Percentiles rank a stretch among this genome's conserved stretches.
Conservation (phyloP, 2,888 invertebrate species). For the Drosophila merina region DNA sequence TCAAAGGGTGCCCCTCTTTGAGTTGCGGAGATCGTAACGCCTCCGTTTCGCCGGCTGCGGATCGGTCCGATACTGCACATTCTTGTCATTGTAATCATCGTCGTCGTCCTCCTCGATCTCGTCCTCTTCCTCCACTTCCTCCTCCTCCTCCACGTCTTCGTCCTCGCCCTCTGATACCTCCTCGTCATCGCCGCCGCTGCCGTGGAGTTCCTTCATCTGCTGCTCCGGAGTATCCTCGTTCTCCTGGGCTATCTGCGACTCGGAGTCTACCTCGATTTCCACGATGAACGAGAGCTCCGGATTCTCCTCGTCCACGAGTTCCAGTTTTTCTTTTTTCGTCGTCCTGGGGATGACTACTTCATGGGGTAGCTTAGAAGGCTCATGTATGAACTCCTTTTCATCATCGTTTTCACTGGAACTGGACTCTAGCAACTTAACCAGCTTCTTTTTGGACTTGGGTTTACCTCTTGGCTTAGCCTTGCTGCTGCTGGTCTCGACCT, state of each 20-base stretch:
- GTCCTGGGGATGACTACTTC: neutral
- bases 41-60: conserved; percentile 25
- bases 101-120: conserved; percentile 11
- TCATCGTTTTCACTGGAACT: conserved; percentile 20
- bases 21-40: conserved; percentile 58
- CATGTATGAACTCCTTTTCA: neutral
- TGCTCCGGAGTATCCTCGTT: neutral
- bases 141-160: neutral
- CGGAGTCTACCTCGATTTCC: neutral
- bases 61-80: conserved; percentile 5
- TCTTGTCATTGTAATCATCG: conserved; percentile 21
- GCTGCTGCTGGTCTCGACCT: neutral
- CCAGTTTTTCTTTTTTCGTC: neutral
- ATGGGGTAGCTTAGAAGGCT: neutral
- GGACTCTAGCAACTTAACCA: neutral
- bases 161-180: neutral
- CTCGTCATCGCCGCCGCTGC: neutral
- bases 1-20: conserved; percentile 15
- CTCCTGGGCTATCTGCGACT: neutral
- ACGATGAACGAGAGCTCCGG: neutral
- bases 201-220: neutral
- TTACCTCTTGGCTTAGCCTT: conserved; percentile 6
- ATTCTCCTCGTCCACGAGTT: neutral
- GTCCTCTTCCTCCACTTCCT: conserved; percentile 11
- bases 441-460: neutral